Evolutionary conservation across 2,888 invertebrate genomes (phyloP), one percentile per base, ranked within the genome.

Genomic region (Esperia sulphurella): DNA sequence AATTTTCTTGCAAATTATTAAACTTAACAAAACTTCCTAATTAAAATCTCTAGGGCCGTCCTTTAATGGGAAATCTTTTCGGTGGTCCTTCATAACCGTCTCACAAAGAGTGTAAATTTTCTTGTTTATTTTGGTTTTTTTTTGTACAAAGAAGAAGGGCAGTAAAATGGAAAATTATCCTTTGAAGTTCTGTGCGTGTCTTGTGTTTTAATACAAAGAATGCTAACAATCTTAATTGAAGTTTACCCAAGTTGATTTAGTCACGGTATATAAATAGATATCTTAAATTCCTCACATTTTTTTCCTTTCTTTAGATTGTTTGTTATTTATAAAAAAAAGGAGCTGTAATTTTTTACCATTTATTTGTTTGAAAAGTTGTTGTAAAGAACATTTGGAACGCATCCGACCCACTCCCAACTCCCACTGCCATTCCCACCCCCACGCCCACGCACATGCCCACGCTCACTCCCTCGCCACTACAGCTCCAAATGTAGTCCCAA

Each of bases 1-100:
- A 77, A 83, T 82, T 83, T 75, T 68, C 68, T 57, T 63, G 57
- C 57, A 72, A 83, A 79, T 81, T 79, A 79, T 80, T 69, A 74
- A 79, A 77, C 63, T 72, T 71, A 58, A 65, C 57, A 59, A 65
- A 74, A 78, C 65, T 75, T 79, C 63, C 58, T 70, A 75, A 79
- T 77, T 77, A 75, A 77, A 81, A 73, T 69, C 58, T 66, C 54
- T 49, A 51, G 58, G 59, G 66, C n/a, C 63, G 58, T 57, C 52
- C 59, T 66, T 59, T 58, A 60, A 66, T 64, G 61, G 62, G 54
- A 65, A 70, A 65, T 62, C 61, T 68, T 65, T 66, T 61, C 49
- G 52, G 45, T 56, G 58, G 59, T 58, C 57, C 63, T 61, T 59
- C 40, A 45, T 43, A 51, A 52, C 53, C 58, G 62, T 54, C 33